Conservation (phyloP, 2,113 vertebrate genomes). For the Falco punctatus region DNA sequence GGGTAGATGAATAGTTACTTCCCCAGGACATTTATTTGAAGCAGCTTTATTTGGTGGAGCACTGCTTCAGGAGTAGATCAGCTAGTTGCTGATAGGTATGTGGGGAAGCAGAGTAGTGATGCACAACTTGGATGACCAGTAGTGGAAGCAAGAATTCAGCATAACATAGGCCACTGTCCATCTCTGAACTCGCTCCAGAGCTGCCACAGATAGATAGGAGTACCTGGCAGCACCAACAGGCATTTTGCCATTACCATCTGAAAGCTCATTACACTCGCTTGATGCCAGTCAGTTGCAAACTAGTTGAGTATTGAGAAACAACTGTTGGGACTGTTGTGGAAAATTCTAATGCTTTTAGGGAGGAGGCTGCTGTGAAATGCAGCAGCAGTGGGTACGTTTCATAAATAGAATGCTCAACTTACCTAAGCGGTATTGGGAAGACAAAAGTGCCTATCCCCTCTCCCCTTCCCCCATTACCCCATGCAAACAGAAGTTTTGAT, state of each 20-base stretch:
- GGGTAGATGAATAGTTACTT: neutral
- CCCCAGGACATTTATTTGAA: neutral
- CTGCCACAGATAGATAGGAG: neutral
- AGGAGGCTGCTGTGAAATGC: neutral
- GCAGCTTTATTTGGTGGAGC: neutral
- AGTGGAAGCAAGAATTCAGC: neutral
- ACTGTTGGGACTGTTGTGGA: neutral
- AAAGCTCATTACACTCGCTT: neutral
- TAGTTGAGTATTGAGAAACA: slow-evolving; percentile 26
- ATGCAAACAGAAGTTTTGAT: neutral
- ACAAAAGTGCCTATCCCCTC: neutral
- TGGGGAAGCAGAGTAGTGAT: neutral
- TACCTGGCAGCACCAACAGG: neutral
- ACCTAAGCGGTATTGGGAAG: neutral
- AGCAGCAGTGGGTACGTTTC: neutral
- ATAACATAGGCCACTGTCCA: neutral
- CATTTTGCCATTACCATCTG: neutral
- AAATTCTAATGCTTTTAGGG: slow-evolving; percentile 21
- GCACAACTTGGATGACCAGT: neutral
- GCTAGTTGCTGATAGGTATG: neutral
- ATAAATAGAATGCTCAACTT: neutral
- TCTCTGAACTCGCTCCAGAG: neutral
- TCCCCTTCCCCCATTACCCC: neutral
- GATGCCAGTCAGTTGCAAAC: neutral
- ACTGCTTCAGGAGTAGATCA: neutral